phyloP scores from a whole-genome alignment of 2,888 invertebrate genomes.

The Julus scanicus region DNA sequence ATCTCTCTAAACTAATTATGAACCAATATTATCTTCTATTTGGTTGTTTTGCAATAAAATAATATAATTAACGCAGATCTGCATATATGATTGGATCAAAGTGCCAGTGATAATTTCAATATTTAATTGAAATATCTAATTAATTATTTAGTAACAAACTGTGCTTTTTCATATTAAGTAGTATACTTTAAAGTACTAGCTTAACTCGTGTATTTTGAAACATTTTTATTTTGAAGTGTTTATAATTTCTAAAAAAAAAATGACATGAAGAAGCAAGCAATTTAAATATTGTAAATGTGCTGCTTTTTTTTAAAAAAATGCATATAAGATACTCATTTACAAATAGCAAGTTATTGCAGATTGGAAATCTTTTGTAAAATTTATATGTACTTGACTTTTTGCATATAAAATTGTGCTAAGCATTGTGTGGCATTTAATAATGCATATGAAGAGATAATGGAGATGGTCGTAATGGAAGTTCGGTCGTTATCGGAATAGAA shows the following conservation, averaged over 20 bases:
- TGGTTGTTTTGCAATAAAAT: background rate
- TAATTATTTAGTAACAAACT: background rate
- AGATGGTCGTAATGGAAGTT: background rate
- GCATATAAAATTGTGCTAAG: background rate
- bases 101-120: background rate
- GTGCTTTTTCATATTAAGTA: background rate
- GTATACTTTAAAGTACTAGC: background rate
- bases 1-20: background rate
- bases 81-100: background rate
- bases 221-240: background rate
- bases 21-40: background rate
- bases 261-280: no score
- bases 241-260: no score
- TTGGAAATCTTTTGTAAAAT: no score
- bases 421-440: background rate
- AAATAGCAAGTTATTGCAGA: no score
- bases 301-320: no score
- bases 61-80: background rate
- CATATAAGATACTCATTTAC: no score
- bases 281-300: no score
- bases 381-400: background rate
- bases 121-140: background rate
- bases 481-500: slow-evolving; percentile 21
- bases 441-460: background rate
- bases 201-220: background rate